These are phyloP conservation scores for Brachypalpus laphriformis DNA, from an alignment of 2,888 invertebrate species.

Conservation along the genomic window DNA sequence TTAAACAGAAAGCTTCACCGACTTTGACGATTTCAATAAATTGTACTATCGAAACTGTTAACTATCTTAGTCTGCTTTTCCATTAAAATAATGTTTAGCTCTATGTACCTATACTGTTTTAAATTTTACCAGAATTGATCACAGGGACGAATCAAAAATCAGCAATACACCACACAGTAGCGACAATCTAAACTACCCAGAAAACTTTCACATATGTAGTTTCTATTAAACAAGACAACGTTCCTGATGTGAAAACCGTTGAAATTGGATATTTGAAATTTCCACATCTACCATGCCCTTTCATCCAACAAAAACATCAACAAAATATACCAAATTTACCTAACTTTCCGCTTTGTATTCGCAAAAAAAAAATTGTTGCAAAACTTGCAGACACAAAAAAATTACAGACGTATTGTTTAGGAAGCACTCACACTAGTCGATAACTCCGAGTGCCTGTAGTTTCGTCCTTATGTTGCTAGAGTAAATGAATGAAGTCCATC, in stretches of 20 bases:
- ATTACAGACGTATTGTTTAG: slow-evolving; percentile 45
- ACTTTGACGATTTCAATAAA: too few relatives aligned
- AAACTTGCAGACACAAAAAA: slow-evolving; percentile 17
- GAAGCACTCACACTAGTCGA: slow-evolving; percentile 32
- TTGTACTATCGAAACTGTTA: too few relatives aligned
- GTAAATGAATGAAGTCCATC: slow-evolving; percentile 63
- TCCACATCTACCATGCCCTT: slow-evolving; percentile 4
- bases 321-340: slow-evolving; percentile 18
- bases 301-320: background rate
- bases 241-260: background rate
- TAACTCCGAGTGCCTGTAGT: slow-evolving; percentile 11
- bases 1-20: too few relatives aligned
- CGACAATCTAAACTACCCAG: background rate
- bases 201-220: background rate
- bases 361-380: slow-evolving; percentile 16
- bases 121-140: too few relatives aligned
- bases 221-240: background rate
- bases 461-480: slow-evolving; percentile 35
- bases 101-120: too few relatives aligned
- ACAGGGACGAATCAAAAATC: too few relatives aligned
- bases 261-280: slow-evolving; percentile 12
- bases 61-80: too few relatives aligned
- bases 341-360: background rate
- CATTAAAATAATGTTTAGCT: too few relatives aligned
- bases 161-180: background rate